Conservation (phyloP, 2,113 vertebrate genomes). For the Tachysurus vachellii region DNA sequence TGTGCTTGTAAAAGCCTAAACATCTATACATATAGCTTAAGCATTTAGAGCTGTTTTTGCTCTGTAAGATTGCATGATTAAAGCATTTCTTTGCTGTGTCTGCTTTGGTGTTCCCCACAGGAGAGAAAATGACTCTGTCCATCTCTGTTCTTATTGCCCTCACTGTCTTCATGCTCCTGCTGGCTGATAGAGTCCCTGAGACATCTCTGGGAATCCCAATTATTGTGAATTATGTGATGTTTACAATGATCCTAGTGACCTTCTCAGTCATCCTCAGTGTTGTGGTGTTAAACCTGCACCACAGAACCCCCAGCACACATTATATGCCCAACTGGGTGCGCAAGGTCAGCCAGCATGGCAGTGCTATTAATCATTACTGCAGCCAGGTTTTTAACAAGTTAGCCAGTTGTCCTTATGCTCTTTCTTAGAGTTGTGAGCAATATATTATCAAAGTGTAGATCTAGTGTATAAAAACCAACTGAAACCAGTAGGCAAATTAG, state of each 20-base stretch:
- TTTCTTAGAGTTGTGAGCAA: not conserved
- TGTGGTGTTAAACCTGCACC: conserved; percentile 79
- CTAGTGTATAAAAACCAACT: not conserved
- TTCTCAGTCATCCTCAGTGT: conserved; percentile 83
- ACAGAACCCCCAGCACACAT: conserved; percentile 77
- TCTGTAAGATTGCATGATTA: not conserved
- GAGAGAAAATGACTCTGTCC: conserved; percentile 82
- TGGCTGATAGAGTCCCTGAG: conserved; percentile 80
- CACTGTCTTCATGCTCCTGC: conserved; percentile 80
- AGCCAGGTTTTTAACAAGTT: not conserved
- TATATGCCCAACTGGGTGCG: conserved; percentile 78
- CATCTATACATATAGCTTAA: not conserved
- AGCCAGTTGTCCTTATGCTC: not conserved
- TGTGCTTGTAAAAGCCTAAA: not conserved
- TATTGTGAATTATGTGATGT: conserved; percentile 81
- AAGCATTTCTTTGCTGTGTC: not conserved
- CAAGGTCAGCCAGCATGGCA: conserved; percentile 62
- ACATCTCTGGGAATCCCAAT: conserved; percentile 77
- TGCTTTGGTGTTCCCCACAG: conserved; percentile 57
- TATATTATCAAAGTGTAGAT: not conserved
- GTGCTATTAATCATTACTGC: not conserved
- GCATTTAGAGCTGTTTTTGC: not conserved
- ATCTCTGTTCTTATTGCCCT: conserved; percentile 80
- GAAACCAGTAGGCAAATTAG: not conserved
- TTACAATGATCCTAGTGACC: conserved; percentile 79